Base-by-base conservation (phyloP, 2,888 invertebrate genomes). In the Zeuzera pyrina region DNA sequence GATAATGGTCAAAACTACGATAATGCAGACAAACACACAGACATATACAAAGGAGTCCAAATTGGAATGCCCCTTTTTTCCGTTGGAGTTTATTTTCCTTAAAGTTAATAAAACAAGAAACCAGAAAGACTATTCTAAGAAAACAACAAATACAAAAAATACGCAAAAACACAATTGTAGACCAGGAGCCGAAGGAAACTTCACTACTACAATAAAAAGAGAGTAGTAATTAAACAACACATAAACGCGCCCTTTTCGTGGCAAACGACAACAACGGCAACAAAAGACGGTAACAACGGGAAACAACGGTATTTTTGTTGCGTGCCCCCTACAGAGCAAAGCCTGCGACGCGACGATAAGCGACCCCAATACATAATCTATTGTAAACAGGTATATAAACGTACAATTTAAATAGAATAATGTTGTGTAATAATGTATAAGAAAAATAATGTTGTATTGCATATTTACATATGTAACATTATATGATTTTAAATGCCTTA, bases 251-350 rank as follows among this genome's bases (percentile, higher is more conserved):
- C 64, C 68, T 66, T 61, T 47, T 50, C 38, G 38, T 36, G 33
- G 30, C 44, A 49, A 47, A 47, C 45, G 49, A 54, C 51, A 48
- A 47, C 34, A 30, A 21, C 22, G 47, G 43, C 37, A 49, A 54
- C 52, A 49, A 47, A 32, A 29, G 26, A 22, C 48, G 43, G 38
- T 53, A 55, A 57, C 60, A 71, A 67, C 61, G 60, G 55, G 58
- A 53, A 64, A 70, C 74, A 71, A 71, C 61, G 59, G 67, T 74
- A 73, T 77, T 77, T 77, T 77, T 73, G 74, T 71, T 59, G 68
- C 54, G 52, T 57, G 57, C 67, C 68, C 61, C 65, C 62, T 51
- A 48, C 41, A 49, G 46, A 41, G 42, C 56, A 46, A 32, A 26
- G 73, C 61, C 76, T 78, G 78, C 55, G 48, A 49, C 52, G 56